Base-by-base conservation (phyloP, 2,797 vertebrate species). In the Brotula barbata region DNA sequence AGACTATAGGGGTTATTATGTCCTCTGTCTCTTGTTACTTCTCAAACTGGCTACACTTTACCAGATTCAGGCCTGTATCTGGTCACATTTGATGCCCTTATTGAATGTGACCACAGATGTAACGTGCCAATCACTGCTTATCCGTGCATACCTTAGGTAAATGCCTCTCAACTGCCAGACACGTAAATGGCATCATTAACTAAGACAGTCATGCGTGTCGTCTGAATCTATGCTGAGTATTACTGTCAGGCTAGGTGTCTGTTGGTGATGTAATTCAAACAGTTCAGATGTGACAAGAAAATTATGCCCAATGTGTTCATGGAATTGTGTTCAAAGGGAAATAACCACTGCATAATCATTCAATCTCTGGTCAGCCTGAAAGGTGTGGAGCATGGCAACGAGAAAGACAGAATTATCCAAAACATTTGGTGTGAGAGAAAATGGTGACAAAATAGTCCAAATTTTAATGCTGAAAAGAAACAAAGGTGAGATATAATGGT, bases 271-370 rank as follows among this genome's bases (percentile, higher is more conserved):
- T 87, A 88, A 89, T 85, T 83, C 79, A 81, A 74, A 87, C 83
- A 82, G 81, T 88, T 86, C 67, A 85, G 71, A 85, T 82, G 75
- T 89, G 89, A 90, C 88, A 89, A 70, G 78, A 86, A 86, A 88
- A 89, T 86, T 33, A 77, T 77, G 68, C 53, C 77, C 83, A 85
- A 88, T 84, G 83, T 75, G 64, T 81, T 86, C 60, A 36, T 49
- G 53, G 64, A 73, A 77, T 60, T 81, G 79, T 82, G 69, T 84
- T 84, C 68, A 78, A 80, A 81, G 66, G 58, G 64, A 82, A 77
- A 77, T 82, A 84, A 90, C 87, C 85, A 86, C 71, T 76, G 66
- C 44, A 69, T 80, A 80, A 85, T 81, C 74, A 80, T 70, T 74
- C 39, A 60, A 54, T 76, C 58, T 43, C 63, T 83, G 79, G 80